Base-by-base conservation (phyloP, 2,113 vertebrate genomes). In the Eira barbara region DNA sequence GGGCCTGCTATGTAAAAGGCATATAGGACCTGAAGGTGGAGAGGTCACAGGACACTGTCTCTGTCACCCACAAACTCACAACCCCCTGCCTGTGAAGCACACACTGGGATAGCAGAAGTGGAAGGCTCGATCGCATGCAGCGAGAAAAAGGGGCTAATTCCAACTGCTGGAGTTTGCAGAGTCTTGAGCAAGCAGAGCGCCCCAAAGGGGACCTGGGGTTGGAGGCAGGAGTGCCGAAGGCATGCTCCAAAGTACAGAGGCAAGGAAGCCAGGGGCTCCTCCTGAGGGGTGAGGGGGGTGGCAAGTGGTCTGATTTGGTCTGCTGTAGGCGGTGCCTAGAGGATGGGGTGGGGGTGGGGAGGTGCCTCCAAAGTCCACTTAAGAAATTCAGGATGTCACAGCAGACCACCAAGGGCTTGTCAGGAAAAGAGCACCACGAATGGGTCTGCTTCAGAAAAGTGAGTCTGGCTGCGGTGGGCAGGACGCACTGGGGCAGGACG, bases 261-360 rank as follows among this genome's bases (percentile, higher is more conserved):
- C 8, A 7, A 27, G 67, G 4, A n/a, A 39, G 42, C 1, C 21
- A 3, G 45, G 76, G 67, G 15, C 14, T 47, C 21, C 1, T 14
- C 23, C 23, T 9, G 0, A 12, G 12, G 47, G 47, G 12, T 14
- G 47, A 4, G 29, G 29, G 0, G 6, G 63, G 3, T 0, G 42
- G 86, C 2, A 4, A 59, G 20, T 6, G 3, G 57, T 17, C 25
- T 36, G 55, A 17, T 49, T 17, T 1, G 1, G 80, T 3, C 55
- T 39, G 61, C 34, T 1, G 2, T 14, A 27, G 10, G 17, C 42
- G 17, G 39, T 10, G 71, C 55, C 12, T 21, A 13, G 7, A 9
- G 27, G 36, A 36, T 4, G 8, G 7, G 34, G 34, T 36, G 25
- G 45, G 42, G 36, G 3, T 7, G 23, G 71, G 42, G 34, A 36